Evolutionary conservation across 2,797 vertebrate genomes (phyloP), one percentile per base, ranked within the genome.

Genomic region (Chelonia mydas): DNA sequence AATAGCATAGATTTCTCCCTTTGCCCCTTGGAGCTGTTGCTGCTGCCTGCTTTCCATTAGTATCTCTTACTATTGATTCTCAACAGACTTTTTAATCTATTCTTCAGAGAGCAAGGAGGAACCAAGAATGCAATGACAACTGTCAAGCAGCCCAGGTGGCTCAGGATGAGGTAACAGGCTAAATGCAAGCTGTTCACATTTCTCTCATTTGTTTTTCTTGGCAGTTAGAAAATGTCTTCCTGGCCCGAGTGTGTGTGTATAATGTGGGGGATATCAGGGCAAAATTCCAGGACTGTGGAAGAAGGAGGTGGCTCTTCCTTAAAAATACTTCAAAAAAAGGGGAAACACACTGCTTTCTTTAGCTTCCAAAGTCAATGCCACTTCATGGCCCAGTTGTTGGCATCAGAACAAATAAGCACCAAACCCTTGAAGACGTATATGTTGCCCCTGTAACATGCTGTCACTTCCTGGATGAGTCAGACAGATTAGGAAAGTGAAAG

Each of bases 141-240:
- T 99, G 98, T 96, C 96, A 95, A 87, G 98, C 97, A 2, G 98
- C 98, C 7, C 99, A 99, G 88, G 99, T 99, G 83, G 98, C 98
- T 2, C 98, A 98, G 89, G 98, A 98, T 93, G 98, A 98, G 98
- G 98, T 98, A 95, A 84, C 59, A 82, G 68, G 51, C 19, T 51
- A 25, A 28, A 28, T 25, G 27, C 47, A 19, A 12, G 57, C 27
- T 11, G 41, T 31, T 41, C 54, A 31, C 15, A 25, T 50, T 37
- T 68, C 78, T 47, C 57, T 31, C 8, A 28, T 15, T 76, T 79
- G 11, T 41, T 88, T 83, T 83, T 68, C 33, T n/a, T 72, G 76
- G 25, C 54, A 72, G 37, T 31, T 11, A 50, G 53, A 76, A 61
- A 72, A 41, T 72, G 37, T 41, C 19, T 49, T n/a, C 68, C 45